A percentile compares a stretch with the other conserved stretches of the same genome.
These are phyloP conservation scores for Eupithecia vulgata DNA, from an alignment of 2,888 invertebrate genomes.

Conservation along the genomic window DNA sequence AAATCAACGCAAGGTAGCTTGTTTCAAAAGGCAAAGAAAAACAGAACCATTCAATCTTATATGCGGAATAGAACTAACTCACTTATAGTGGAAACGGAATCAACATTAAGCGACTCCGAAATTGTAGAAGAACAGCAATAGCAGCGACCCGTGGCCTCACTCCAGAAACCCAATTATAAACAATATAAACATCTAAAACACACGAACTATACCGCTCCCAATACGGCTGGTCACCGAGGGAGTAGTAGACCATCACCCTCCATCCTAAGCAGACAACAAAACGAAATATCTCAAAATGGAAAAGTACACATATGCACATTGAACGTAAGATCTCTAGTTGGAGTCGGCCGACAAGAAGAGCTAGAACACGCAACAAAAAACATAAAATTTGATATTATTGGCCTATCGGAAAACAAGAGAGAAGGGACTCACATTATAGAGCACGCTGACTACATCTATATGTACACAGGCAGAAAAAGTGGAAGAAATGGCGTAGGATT, in stretches of 20 bases:
- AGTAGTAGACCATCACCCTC: slow-evolving; percentile 1
- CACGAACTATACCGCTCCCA: neutral
- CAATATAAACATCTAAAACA: neutral
- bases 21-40: slow-evolving; percentile 1
- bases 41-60: neutral
- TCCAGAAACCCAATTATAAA: neutral
- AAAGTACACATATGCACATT: neutral
- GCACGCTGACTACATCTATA: neutral
- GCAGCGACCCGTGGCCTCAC: slow-evolving; percentile 4
- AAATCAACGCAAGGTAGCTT: neutral
- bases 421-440: neutral
- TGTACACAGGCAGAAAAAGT: neutral
- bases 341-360: neutral
- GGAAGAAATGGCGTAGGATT: too few species aligned
- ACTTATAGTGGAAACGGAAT: neutral
- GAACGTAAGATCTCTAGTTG: neutral
- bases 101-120: neutral
- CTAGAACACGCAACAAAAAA: neutral
- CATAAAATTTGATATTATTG: neutral
- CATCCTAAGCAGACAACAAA: neutral
- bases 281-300: neutral
- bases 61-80: neutral
- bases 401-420: too few species aligned
- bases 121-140: neutral
- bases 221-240: slow-evolving; percentile 5